Percentiles rank a stretch among this genome's conserved stretches.
phyloP scores from a whole-genome alignment of 2,113 vertebrate genomes.

The Tenebrosternarchus preto region DNA sequence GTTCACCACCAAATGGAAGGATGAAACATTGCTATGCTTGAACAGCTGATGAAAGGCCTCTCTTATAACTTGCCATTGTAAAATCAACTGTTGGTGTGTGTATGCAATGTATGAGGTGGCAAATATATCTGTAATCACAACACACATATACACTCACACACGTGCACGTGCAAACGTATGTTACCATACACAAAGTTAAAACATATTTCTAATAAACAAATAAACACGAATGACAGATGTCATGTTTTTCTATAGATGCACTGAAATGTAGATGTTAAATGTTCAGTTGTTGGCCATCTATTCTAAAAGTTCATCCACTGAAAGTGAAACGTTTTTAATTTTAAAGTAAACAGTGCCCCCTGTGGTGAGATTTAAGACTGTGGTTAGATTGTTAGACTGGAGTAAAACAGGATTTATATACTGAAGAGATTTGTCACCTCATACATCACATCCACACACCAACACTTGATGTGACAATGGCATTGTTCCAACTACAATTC shows the following conservation, averaged over 20 bases:
- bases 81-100: no score
- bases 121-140: no score
- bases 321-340: slow-evolving; percentile 9
- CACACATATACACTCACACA: not conserved
- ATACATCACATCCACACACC: not conserved
- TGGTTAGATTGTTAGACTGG: not conserved
- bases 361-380: slow-evolving; percentile 14
- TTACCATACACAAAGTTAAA: not conserved
- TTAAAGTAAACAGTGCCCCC: slow-evolving; percentile 51
- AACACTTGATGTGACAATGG: not conserved
- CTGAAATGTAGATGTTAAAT: not conserved
- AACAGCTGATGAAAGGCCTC: no score
- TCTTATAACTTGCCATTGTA: no score
- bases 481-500: not conserved
- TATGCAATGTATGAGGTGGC: no score
- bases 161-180: no score
- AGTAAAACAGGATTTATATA: not conserved
- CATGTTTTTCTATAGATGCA: no score
- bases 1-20: no score
- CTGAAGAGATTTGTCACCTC: not conserved
- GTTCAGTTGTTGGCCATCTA: slow-evolving; percentile 65
- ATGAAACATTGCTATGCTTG: no score
- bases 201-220: no score
- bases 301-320: slow-evolving; percentile 1
- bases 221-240: no score